These are phyloP conservation scores for Tenthredo mesomela DNA, from an alignment of 2,888 invertebrate genomes.

Conservation along the genomic window DNA sequence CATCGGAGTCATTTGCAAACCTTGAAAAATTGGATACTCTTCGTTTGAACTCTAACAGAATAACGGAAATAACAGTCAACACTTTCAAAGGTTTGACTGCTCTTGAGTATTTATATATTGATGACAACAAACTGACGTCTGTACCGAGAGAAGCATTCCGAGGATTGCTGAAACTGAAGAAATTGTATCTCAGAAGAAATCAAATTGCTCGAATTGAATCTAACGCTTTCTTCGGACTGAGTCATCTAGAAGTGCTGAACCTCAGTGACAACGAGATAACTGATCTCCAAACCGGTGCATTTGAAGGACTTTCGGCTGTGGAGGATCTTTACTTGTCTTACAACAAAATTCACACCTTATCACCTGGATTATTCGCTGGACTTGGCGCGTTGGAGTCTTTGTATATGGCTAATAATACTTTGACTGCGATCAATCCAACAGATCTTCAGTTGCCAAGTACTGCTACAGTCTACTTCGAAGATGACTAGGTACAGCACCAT, in stretches of 20 bases:
- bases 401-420: neutral
- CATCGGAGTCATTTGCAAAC: slow-evolving; percentile 73
- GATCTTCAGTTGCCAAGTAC: slow-evolving; percentile 68
- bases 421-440: slow-evolving; percentile 64
- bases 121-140: neutral
- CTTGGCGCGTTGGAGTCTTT: neutral
- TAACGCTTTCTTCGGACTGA: slow-evolving; percentile 61
- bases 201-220: slow-evolving; percentile 72
- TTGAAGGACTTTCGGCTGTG: neutral
- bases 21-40: slow-evolving; percentile 70
- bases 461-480: slow-evolving; percentile 71
- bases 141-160: neutral
- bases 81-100: neutral
- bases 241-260: slow-evolving; percentile 49
- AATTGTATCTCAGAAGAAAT: slow-evolving; percentile 75
- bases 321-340: neutral
- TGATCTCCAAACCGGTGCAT: neutral
- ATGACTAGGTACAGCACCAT: neutral
- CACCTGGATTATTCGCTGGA: neutral
- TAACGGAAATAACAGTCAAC: slow-evolving; percentile 67
- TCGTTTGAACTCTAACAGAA: slow-evolving; percentile 75
- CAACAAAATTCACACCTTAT: neutral
- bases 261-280: slow-evolving; percentile 56
- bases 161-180: slow-evolving; percentile 52
- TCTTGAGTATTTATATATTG: neutral